Evolutionary conservation across 1,140 invertebrate genomes (phyloP), one percentile per base, ranked within the genome.

Genomic region (Parasteatoda tepidariorum): DNA sequence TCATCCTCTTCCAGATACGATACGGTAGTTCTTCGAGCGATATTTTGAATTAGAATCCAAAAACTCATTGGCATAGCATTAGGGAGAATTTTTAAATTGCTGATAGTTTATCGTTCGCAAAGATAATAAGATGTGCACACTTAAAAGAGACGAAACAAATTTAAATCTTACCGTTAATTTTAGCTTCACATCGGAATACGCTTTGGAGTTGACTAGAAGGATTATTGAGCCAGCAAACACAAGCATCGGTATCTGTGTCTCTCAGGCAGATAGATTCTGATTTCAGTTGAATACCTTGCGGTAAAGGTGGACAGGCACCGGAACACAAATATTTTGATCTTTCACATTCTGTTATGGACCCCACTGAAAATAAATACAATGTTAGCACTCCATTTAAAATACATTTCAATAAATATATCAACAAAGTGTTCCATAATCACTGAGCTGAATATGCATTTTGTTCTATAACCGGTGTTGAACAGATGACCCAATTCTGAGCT

Each of bases 171-270:
- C 79, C 79, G 15, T 82, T 82, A 22, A 71, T 31, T 31, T 22
- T 48, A 30, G 67, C 79, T 71, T 70, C 55, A 30, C 79, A 82
- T 13, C 48, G 67, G 38, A 82, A 82, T 7, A 82, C 6, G 7
- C 24, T 48, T n/a, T 71, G 15, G 6, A 73, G 26, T 31, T 82
- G 79, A 62, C 67, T 82, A 64, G 66, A 38, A 31, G 66, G 67
- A 48, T 73, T 82, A 26, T 31, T 30, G 3, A 82, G 30, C 55
- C 66, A 82, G 38, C 79, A 82, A 48, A 71, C 57, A 38, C 79
- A 82, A 5, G 79, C 55, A 5, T 71, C 67, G 13, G 76, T 26
- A 7, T 82, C 38, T 18, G 67, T 30, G 34, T 82, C 79, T 54
- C 38, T 34, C 41, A 38, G 13, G 34, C 79, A 82, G 24, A 82